These are phyloP conservation scores for Poecilia picta DNA, from an alignment of 2,797 vertebrate genomes.

Conservation along the genomic window DNA sequence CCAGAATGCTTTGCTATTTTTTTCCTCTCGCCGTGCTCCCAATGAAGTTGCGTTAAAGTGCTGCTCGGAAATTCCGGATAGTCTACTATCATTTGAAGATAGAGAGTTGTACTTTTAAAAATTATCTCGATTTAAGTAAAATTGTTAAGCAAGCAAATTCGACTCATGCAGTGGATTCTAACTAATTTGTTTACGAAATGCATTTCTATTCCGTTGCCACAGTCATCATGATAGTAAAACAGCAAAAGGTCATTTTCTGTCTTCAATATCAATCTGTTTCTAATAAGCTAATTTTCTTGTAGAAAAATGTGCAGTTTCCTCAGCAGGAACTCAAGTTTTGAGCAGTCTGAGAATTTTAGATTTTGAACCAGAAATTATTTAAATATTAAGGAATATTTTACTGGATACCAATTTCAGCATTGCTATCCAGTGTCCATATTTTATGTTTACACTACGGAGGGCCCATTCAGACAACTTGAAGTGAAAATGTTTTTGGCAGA, in stretches of 20 bases:
- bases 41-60: conserved; percentile 50
- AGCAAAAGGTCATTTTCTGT: not conserved
- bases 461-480: not conserved
- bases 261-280: not conserved
- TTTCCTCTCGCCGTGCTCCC: conserved; percentile 24
- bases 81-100: not conserved
- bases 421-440: not conserved
- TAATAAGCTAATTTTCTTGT: not conserved
- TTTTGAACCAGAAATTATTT: not conserved
- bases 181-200: not conserved
- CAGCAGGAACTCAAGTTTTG: not conserved
- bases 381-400: not conserved
- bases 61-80: conserved; percentile 8
- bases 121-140: not conserved
- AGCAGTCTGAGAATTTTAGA: no score
- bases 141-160: not conserved
- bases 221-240: not conserved
- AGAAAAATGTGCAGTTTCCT: not conserved
- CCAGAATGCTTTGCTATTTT: conserved; percentile 70
- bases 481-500: not conserved
- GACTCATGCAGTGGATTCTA: not conserved
- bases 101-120: not conserved
- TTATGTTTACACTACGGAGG: not conserved
- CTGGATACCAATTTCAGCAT: not conserved
- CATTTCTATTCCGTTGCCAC: not conserved